Percentiles rank a stretch among this genome's conserved stretches.
phyloP scores from a whole-genome alignment of 2,888 invertebrate species.

The Drosophila helvetica region DNA sequence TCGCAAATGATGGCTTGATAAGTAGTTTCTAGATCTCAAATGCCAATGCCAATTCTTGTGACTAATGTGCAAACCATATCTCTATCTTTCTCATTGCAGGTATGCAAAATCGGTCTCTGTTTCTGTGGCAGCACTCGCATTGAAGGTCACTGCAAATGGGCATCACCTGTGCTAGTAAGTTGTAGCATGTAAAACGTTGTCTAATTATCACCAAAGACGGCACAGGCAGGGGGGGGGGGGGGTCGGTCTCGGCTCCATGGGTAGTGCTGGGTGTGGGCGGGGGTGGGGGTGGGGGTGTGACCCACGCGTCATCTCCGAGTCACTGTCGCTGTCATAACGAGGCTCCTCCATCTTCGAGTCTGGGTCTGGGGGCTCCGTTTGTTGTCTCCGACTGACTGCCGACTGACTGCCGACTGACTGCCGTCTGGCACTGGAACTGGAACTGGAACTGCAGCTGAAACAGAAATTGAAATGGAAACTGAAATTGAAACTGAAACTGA shows the following conservation, averaged over 20 bases:
- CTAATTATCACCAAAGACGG: conserved; percentile 60
- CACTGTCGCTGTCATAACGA: neutral
- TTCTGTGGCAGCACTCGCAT: neutral
- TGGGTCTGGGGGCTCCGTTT: neutral
- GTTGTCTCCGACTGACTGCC: neutral
- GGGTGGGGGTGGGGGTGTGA: conserved; percentile 62
- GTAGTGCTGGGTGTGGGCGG: too few relatives aligned
- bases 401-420: neutral
- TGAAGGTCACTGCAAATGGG: conserved; percentile 30
- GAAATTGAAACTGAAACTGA: conserved; percentile 42
- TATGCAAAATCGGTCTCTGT: conserved; percentile 22
- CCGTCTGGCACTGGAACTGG: neutral
- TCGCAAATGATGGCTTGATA: conserved; percentile 8
- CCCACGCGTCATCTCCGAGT: conserved; percentile 46
- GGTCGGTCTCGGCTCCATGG: neutral
- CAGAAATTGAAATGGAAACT: conserved; percentile 41
- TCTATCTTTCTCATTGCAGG: conserved; percentile 29
- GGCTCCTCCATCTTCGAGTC: conserved; percentile 1
- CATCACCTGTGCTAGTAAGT: conserved; percentile 14
- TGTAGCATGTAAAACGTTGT: conserved; percentile 43
- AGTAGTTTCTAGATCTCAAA: conserved; percentile 22
- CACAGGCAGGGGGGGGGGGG: neutral
- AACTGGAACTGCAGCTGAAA: conserved; percentile 31
- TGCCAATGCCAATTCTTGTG: conserved; percentile 16
- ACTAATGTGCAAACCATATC: conserved; percentile 32